phyloP scores from a whole-genome alignment of 1,140 invertebrate genomes.

The Meloidogyne floridensis region DNA sequence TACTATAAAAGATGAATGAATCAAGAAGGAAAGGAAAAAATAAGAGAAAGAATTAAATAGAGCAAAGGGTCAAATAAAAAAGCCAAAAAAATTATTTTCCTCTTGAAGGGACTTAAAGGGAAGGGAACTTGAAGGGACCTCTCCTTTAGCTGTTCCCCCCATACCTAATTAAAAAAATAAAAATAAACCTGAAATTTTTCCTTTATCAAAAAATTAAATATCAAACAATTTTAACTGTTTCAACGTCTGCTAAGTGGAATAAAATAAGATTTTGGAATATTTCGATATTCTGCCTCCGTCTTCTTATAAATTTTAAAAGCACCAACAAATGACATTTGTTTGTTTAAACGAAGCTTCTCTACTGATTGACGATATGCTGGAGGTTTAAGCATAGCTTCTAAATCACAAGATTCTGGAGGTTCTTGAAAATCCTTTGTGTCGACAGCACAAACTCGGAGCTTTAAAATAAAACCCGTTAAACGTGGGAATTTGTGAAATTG shows the following conservation, averaged over 20 bases:
- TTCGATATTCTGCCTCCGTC: constrained; percentile 57
- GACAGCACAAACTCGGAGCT: constrained; percentile 52
- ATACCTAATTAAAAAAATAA: no score
- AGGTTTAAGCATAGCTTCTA: constrained; percentile 57
- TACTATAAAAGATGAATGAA: no score
- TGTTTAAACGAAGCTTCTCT: constrained; percentile 52
- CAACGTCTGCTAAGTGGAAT: constrained; percentile 77
- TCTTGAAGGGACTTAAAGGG: no score
- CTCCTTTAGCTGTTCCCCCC: no score
- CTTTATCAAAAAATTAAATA: not conserved
- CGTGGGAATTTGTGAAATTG: no score
- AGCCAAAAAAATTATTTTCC: no score
- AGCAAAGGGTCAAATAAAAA: no score
- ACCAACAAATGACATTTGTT: constrained; percentile 61
- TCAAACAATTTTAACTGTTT: not conserved
- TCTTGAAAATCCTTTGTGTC: constrained; percentile 49
- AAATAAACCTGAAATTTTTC: not conserved
- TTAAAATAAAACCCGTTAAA: constrained; percentile 11
- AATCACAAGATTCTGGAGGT: constrained; percentile 47
- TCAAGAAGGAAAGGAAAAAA: no score
- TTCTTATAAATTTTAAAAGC: constrained; percentile 60
- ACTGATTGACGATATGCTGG: constrained; percentile 57
- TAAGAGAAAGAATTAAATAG: not conserved
- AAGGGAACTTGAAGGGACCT: no score
- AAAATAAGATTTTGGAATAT: constrained; percentile 82